Conservation (phyloP, 2,113 vertebrate genomes). For the Psittacus erithacus region DNA sequence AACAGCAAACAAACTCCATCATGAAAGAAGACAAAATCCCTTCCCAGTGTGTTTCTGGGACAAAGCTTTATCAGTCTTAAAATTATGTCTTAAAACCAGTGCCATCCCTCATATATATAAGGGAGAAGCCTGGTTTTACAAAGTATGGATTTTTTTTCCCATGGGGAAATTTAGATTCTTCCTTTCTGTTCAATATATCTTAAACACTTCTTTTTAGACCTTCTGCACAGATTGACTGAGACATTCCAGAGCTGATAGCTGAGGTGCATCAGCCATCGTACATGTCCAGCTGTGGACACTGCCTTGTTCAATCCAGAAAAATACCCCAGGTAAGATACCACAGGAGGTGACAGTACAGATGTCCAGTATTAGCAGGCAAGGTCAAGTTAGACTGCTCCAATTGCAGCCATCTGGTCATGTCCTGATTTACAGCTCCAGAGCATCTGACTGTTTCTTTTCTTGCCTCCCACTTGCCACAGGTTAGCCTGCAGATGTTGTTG, state of each 20-base stretch:
- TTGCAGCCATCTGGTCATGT: neutral
- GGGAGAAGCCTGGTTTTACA: neutral
- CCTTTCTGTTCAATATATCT: neutral
- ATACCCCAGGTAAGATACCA: neutral
- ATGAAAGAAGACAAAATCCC: neutral
- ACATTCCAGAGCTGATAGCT: neutral
- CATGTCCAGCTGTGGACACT: neutral
- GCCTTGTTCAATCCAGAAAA: neutral
- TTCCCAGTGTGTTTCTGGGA: neutral
- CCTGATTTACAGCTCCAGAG: neutral
- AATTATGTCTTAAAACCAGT: neutral
- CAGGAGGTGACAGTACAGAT: neutral
- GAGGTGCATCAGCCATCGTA: neutral
- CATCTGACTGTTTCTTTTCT: neutral
- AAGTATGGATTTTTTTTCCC: neutral
- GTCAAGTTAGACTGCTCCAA: neutral
- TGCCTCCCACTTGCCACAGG: neutral
- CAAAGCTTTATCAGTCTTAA: neutral
- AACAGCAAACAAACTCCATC: neutral
- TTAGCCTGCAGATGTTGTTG: neutral
- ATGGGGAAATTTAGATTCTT: neutral
- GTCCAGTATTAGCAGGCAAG: neutral
- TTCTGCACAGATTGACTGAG: neutral
- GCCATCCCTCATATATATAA: neutral
- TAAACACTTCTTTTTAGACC: neutral